These are phyloP conservation scores for Carettochelys insculpta DNA, from an alignment of 2,113 vertebrate species.

Conservation along the genomic window DNA sequence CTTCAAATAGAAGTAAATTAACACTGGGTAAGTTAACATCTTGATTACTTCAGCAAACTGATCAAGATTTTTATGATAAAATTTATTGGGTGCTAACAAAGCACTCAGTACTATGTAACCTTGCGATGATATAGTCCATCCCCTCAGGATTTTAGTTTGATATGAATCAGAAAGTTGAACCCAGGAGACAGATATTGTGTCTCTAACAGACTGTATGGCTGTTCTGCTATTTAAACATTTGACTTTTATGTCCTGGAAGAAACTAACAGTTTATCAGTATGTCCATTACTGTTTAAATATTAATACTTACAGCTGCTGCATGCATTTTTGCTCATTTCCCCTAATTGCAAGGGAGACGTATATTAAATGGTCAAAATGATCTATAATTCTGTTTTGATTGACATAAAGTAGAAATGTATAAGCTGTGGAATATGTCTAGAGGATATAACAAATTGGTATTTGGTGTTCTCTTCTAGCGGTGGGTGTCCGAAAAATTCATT, in stretches of 20 bases:
- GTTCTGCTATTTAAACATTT: neutral
- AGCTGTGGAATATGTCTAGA: neutral
- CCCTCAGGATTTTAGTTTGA: accelerated
- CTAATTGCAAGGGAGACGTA: neutral
- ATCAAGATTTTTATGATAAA: neutral
- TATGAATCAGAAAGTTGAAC: neutral
- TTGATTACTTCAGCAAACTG: neutral
- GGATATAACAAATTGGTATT: slow-evolving; percentile 58
- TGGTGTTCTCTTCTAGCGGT: slow-evolving; percentile 84
- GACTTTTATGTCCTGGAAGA: neutral
- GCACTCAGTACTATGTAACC: accelerated
- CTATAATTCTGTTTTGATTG: neutral
- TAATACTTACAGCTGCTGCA: neutral
- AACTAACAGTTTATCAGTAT: neutral
- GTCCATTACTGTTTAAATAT: neutral
- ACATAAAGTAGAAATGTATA: slow-evolving; percentile 3
- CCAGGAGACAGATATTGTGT: neutral
- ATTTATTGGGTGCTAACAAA: neutral
- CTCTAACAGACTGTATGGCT: neutral
- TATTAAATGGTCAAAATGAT: neutral
- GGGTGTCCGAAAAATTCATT: slow-evolving; percentile 98
- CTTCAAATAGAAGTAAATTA: slow-evolving; percentile 11
- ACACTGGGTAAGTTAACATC: neutral
- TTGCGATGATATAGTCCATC: neutral
- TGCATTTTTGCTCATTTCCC: neutral